Evolutionary conservation across 1,140 invertebrate species (phyloP).

Genomic region (Calephelis virginiensis): DNA sequence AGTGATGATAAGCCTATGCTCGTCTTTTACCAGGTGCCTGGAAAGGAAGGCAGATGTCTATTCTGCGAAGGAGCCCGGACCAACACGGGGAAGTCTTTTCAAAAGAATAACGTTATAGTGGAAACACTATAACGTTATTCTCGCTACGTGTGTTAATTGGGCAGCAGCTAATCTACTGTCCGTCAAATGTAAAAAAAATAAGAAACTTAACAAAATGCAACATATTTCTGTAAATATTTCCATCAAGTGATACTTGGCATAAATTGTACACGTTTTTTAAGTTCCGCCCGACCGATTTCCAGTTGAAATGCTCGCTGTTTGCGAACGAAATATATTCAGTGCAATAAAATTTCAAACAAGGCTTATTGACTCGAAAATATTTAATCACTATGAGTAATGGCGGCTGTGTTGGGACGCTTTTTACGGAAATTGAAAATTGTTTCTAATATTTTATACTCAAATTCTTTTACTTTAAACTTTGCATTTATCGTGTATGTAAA

Average conservation of each 20-base stretch:
- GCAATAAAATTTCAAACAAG: slow-evolving; percentile 13
- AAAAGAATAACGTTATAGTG: no score
- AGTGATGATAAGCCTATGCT: no score
- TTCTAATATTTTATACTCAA: not conserved
- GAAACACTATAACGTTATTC: no score
- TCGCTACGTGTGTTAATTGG: no score
- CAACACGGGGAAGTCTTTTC: no score
- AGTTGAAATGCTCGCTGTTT: not conserved
- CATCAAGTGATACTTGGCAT: slow-evolving; percentile 1
- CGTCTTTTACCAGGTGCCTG: no score
- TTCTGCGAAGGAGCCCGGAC: no score
- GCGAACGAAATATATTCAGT: slow-evolving; percentile 9
- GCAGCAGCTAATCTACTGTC: no score
- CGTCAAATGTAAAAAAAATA: no score
- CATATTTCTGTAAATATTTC: not conserved
- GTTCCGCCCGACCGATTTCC: slow-evolving; percentile 1
- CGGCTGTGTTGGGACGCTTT: not conserved
- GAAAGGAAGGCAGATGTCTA: no score
- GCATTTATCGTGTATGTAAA: no score
- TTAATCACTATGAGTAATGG: slow-evolving; percentile 12
- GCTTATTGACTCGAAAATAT: slow-evolving; percentile 16
- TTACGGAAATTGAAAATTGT: slow-evolving; percentile 7
- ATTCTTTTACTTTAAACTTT: no score
- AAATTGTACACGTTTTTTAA: not conserved
- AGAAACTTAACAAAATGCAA: not conserved